Conservation (phyloP, 92 coral and sea anemone species). For the Palythoa heliodiscus region DNA sequence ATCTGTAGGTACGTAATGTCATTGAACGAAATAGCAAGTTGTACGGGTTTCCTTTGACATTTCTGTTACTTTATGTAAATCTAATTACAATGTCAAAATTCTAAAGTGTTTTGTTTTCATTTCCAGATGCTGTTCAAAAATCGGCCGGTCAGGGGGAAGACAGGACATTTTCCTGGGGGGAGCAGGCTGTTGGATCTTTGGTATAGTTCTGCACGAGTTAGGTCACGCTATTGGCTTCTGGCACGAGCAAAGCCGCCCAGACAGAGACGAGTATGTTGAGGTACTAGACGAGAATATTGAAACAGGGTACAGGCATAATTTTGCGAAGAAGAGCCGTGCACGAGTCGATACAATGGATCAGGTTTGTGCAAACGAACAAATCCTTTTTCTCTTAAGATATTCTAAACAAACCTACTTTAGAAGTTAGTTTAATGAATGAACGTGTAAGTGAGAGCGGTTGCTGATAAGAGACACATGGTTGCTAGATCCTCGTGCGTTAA, state of each 20-base stretch:
- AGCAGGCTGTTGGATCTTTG: slow-evolving; percentile 59
- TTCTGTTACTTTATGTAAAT: no score
- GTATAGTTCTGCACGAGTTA: slow-evolving; percentile 76
- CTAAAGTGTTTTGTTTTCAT: background rate
- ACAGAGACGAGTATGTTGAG: slow-evolving; percentile 73
- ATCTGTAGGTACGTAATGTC: no score
- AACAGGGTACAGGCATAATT: slow-evolving; percentile 56
- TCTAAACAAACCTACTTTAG: no score
- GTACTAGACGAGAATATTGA: slow-evolving; percentile 62
- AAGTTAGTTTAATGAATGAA: no score
- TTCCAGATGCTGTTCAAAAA: slow-evolving; percentile 74
- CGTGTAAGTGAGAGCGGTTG: no score
- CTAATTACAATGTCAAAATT: background rate
- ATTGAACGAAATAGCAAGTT: no score
- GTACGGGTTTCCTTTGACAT: no score
- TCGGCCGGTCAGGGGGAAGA: slow-evolving; percentile 70
- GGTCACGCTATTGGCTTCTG: slow-evolving; percentile 84
- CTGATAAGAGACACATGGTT: no score
- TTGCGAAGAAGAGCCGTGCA: slow-evolving; percentile 45
- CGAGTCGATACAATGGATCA: slow-evolving; percentile 63
- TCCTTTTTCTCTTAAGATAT: no score
- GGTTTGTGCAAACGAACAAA: slow-evolving; percentile 42
- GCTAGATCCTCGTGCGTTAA: no score
- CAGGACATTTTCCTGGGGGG: slow-evolving; percentile 63
- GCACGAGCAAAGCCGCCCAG: slow-evolving; percentile 89